These are phyloP conservation scores for Spongia lamella DNA, from an alignment of 37 sponge, comb jelly and placozoan genomes.

Conservation along the genomic window DNA sequence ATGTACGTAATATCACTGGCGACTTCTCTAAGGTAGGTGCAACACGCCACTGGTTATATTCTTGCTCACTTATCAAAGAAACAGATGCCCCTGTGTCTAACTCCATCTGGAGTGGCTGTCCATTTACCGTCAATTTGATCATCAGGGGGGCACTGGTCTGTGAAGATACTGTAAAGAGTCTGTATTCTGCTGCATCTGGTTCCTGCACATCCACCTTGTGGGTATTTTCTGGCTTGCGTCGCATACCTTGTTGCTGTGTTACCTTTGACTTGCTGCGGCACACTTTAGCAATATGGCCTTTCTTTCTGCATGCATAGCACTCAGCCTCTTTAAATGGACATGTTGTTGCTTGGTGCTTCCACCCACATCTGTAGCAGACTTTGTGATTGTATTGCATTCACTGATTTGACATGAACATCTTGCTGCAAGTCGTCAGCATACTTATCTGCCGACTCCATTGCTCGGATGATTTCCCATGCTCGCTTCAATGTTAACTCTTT, in stretches of 20 bases:
- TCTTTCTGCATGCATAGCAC: constrained; percentile 34
- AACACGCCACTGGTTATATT: neutral
- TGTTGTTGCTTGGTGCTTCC: constrained; percentile 4
- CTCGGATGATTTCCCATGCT: no score
- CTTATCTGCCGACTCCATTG: no score
- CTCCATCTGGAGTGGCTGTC: constrained; percentile 19
- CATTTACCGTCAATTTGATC: constrained; percentile 9
- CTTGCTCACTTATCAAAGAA: constrained; percentile 10
- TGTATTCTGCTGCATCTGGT: no score
- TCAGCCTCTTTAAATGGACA: constrained; percentile 21
- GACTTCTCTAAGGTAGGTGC: neutral
- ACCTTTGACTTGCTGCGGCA: constrained; percentile 24
- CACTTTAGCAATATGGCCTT: constrained; percentile 42
- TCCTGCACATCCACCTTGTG: neutral
- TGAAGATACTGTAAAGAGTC: no score
- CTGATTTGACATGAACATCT: no score
- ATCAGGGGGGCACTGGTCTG: no score
- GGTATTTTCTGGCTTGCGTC: neutral
- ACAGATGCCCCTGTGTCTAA: constrained; percentile 28
- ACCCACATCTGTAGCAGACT: constrained; percentile 48
- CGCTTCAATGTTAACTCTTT: neutral
- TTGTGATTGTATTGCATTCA: neutral
- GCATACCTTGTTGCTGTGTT: no score
- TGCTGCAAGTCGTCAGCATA: no score
- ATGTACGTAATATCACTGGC: constrained; percentile 13